Evolutionary conservation across 2,888 invertebrate species (phyloP), one percentile per base, ranked within the genome.

Genomic region (Drosophila kambysellisi): DNA sequence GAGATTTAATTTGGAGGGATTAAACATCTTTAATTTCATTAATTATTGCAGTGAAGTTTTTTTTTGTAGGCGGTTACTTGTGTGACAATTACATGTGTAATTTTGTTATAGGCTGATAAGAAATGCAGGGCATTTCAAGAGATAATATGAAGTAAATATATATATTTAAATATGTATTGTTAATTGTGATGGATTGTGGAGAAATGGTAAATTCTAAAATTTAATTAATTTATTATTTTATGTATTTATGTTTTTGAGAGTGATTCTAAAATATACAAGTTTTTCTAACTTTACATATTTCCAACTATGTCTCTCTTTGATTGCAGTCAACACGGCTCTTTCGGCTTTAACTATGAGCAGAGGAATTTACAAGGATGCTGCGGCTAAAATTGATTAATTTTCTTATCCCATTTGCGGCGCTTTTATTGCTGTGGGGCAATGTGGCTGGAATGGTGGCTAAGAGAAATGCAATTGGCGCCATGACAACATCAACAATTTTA

Each of bases 361-460:
- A n/a, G 17, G n/a, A 20, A 17, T 30, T 15, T 30, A 29, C 8
- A 65, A 78, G 54, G 37, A 78, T 81, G 78, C 62, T 57, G 68
- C 52, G 62, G 51, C 25, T 76, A 52, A 59, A 62, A 20, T 37
- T 72, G 7, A 60, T 43, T 66, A 63, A 63, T 8, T n/a, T 57
- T 9, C 52, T 76, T 15, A 39, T 76, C 15, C 32, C 61, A 9
- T 65, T 43, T 39, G 33, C 56, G 9, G 56, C 35, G 39, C 59
- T 80, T 1, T 11, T 54, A 3, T 29, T 65, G 51, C 37, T 76
- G 20, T 54, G 51, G 4, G 35, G 58, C 48, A 64, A 71, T 68
- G 32, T 32, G 64, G 25, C 35, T 2, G 53, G 33, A 15, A 37
- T 32, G 35, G 17, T 12, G 57, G 50, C 17, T 12, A 33, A 56